Conservation (phyloP, 2,797 vertebrate genomes). For the Triplophysa bombifrons region DNA sequence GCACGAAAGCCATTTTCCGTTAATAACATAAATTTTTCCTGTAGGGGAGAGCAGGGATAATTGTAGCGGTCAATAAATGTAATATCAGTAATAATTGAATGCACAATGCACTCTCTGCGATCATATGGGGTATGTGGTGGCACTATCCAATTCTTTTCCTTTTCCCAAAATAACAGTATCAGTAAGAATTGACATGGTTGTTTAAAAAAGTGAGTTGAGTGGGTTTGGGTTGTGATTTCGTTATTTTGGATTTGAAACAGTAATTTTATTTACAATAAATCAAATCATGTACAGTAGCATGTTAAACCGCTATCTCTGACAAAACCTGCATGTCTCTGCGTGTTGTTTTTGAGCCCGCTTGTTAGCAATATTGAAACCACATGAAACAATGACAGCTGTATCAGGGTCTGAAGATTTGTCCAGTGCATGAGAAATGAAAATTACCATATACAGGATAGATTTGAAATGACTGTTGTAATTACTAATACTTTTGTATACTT, state of each 20-base stretch:
- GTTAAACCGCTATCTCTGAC: neutral
- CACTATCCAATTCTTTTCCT: neutral
- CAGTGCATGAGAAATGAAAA: neutral
- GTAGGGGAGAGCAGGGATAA: neutral
- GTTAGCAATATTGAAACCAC: neutral
- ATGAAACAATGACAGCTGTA: neutral
- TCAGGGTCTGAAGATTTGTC: neutral
- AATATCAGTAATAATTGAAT: neutral
- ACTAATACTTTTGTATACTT: neutral
- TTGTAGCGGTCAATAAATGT: neutral
- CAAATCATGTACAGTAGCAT: neutral
- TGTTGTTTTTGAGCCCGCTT: neutral
- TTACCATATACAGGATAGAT: neutral
- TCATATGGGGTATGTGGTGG: neutral
- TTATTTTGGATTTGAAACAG: neutral
- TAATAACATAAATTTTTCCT: constrained; percentile 39
- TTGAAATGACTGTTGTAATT: neutral
- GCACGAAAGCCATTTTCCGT: constrained; percentile 30
- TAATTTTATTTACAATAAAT: neutral
- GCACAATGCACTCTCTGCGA: neutral
- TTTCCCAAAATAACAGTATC: neutral
- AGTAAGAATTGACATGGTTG: neutral
- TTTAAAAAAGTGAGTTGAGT: neutral
- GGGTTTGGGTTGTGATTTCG: neutral
- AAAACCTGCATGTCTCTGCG: neutral